Base-by-base conservation (phyloP, 2,888 invertebrate genomes). In the Sminthurinus aureus region DNA sequence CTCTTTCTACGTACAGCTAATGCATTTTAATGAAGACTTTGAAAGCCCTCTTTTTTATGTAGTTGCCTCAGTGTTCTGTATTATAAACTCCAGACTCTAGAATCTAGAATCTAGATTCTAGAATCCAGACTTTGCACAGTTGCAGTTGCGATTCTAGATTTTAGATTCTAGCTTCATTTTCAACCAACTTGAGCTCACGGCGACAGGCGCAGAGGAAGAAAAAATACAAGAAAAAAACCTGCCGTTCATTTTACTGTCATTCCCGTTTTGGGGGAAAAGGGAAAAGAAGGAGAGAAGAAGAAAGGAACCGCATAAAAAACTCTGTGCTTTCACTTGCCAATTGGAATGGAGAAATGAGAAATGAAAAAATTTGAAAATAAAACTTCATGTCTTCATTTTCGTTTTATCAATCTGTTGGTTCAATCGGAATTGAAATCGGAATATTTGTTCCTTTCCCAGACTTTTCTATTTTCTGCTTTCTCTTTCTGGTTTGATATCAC, bases 1-100 rank as follows among this genome's bases (percentile, higher is more conserved):
- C 75, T n/a, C 75, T 26, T 38, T 74, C 50, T 50, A 13, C 22
- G 9, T n/a, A 20, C 12, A 74, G 58, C 80, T 81, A 81, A 81
- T 81, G 80, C 80, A 71, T 81, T 81, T 81, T 81, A 81, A 81
- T 81, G 80, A 81, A 81, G 24, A 74, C 24, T 81, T 81, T 81
- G 73, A 81, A 81, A 81, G 50, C 80, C 22, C 51, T 80, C 69
- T 22, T 24, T 69, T 67, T 0, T 69, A n/a, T 18, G 38, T 38
- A 38, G 38, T 38, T 38, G 38, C 1, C 38, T 38, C 3, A 38
- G 6, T 6, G 6, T 38, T 38, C 38, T 38, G 6, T 6, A 38
- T 38, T 38, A 1, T 38, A 38, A 38, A 38, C 38, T 38, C 1
- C 3, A 38, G 38, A 1, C 38, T 38, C 6, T 38, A 38, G 6